Evolutionary conservation across 1,140 invertebrate species (phyloP).

Genomic region (Copidosoma floridanum): DNA sequence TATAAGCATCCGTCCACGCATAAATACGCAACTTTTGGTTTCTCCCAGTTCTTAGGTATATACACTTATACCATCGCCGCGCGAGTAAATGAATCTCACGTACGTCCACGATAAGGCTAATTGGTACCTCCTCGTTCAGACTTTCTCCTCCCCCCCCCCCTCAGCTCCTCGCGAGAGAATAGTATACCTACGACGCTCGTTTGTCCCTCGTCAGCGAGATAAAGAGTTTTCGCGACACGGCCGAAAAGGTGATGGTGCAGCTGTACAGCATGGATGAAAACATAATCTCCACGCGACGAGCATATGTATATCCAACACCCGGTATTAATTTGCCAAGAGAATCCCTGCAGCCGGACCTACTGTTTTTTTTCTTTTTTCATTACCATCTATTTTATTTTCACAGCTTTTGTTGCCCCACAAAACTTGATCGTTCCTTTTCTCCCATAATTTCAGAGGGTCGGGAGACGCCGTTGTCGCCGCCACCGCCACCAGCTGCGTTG

Average conservation of each 20-base stretch:
- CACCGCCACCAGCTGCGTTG: conserved; percentile 46
- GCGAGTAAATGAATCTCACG: too few relatives aligned
- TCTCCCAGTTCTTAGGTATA: too few relatives aligned
- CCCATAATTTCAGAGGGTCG: conserved; percentile 45
- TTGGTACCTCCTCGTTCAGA: neutral
- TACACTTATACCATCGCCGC: too few relatives aligned
- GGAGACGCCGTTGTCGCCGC: conserved; percentile 50
- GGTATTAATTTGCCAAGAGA: too few relatives aligned
- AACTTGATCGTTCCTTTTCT: neutral
- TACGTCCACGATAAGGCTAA: conserved; percentile 2
- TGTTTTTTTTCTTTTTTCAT: neutral
- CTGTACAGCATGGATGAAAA: too few relatives aligned
- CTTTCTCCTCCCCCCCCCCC: too few relatives aligned
- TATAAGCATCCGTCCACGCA: too few relatives aligned
- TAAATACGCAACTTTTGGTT: too few relatives aligned
- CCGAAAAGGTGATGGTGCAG: too few relatives aligned
- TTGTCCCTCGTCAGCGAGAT: neutral
- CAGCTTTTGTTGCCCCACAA: conserved; percentile 13
- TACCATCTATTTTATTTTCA: conserved; percentile 18
- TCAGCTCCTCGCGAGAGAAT: neutral
- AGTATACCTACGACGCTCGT: conserved; percentile 15
- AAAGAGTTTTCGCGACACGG: too few relatives aligned
- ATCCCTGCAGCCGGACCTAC: neutral
- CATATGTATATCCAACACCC: too few relatives aligned
- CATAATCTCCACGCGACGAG: too few relatives aligned